Conservation (phyloP, 2,797 vertebrate genomes). For the Megaceryle alcyon region DNA sequence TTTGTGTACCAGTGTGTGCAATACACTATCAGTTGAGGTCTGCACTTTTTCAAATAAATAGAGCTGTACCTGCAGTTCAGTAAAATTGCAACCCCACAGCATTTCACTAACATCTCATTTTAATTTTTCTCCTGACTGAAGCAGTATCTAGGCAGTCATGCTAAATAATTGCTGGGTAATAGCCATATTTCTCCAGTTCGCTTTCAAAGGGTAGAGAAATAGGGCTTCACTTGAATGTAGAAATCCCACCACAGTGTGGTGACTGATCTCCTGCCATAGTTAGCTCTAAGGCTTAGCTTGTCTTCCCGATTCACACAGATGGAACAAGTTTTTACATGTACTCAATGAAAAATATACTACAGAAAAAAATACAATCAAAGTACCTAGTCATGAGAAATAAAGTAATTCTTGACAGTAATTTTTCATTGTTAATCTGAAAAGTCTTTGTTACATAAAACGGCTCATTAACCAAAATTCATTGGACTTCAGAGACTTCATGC, state of each 20-base stretch:
- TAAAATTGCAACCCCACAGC: background rate
- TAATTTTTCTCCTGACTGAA: constrained; percentile 15
- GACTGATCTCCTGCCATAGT: constrained; percentile 81
- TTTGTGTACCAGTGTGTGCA: background rate
- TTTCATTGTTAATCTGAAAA: constrained; percentile 67
- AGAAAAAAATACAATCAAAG: constrained; percentile 50
- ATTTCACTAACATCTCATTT: background rate
- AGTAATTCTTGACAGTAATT: constrained; percentile 71
- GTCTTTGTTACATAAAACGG: constrained; percentile 62
- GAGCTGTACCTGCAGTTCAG: background rate
- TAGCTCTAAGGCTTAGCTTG: constrained; percentile 66
- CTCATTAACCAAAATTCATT: constrained; percentile 37
- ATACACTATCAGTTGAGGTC: background rate
- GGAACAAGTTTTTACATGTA: constrained; percentile 74
- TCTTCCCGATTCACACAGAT: constrained; percentile 65
- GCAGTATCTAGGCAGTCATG: constrained; percentile 43
- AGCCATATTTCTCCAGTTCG: constrained; percentile 44
- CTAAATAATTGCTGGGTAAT: constrained; percentile 56
- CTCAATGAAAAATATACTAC: constrained; percentile 47
- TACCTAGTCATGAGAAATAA: constrained; percentile 64
- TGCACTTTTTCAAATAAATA: background rate
- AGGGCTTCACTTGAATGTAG: constrained; percentile 56
- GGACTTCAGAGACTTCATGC: constrained; percentile 10
- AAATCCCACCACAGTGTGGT: constrained; percentile 38
- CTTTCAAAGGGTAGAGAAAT: constrained; percentile 65